Evolutionary conservation across 2,113 vertebrate genomes (phyloP).

Genomic region (Nesoenas mayeri): DNA sequence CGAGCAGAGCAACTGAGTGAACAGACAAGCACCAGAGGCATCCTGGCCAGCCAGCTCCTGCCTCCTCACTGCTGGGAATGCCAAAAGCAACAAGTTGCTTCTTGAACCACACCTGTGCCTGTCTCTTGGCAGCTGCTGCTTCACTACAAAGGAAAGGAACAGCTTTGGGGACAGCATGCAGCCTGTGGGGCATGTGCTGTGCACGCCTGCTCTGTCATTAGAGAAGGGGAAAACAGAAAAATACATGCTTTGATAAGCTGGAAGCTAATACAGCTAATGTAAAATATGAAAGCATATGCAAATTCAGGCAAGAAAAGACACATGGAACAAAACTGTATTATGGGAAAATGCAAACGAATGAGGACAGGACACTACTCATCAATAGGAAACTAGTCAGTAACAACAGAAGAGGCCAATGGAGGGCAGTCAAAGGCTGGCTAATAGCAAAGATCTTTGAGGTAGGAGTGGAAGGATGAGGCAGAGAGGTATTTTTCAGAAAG

Average conservation of each 20-base stretch:
- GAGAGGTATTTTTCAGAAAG: background rate
- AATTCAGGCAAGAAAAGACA: background rate
- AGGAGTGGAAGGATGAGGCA: background rate
- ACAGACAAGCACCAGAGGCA: background rate
- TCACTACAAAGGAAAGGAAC: background rate
- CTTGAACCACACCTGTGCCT: constrained; percentile 17
- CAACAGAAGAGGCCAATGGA: background rate
- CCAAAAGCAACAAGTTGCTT: background rate
- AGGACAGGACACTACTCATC: background rate
- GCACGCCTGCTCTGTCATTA: background rate
- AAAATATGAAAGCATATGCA: background rate
- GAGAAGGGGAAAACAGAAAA: background rate
- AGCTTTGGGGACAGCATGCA: constrained; percentile 7
- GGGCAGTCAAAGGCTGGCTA: background rate
- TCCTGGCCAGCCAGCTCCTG: background rate
- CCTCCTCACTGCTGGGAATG: background rate
- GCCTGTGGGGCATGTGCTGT: background rate
- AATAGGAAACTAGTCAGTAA: background rate
- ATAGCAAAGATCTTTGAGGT: background rate
- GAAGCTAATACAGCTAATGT: background rate
- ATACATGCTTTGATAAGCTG: background rate
- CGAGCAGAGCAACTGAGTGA: background rate
- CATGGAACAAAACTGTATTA: background rate
- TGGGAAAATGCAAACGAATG: background rate
- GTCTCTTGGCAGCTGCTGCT: background rate